Base-by-base conservation (phyloP, 2,888 invertebrate genomes). In the Sinopyrophorus schimmeli region DNA sequence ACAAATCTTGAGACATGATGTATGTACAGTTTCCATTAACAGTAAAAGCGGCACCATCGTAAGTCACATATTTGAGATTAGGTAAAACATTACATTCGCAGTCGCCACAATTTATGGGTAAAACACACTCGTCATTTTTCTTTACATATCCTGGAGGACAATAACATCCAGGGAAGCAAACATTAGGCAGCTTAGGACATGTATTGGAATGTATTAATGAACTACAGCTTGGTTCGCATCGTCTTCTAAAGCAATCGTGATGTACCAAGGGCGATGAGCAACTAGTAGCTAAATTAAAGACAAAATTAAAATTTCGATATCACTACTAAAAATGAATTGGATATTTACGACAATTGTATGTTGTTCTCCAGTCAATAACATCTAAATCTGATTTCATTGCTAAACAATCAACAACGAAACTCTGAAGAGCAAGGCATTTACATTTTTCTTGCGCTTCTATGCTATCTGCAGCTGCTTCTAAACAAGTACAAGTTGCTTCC, bases 11-110 rank as follows among this genome's bases (percentile, higher is more conserved):
- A 0, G 90, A 85, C 39, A 91, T 80, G 12, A 92, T 76, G 67
- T 92, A 92, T 0, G 89, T 89, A 70, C 94, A 94, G 69, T 89
- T 89, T 2, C 89, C 90, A 57, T 86, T 83, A 70, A 89, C 87
- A 0, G 87, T 87, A 58, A 87, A 84, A 61, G 87, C 85, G 52
- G 80, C 82, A 14, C 86, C 83, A 68, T 94, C 93, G 66, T 91
- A 95, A 17, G 88, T 89, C 47, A 84, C 78, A 71, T 89, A 91
- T 63, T 90, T 87, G 1, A 90, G 84, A 37, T 87, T 83, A 0
- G 92, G 92, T 51, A 86, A 80, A 0, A 88, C 84, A 57, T 86
- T 71, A 49, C 75, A 82, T 75, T 81, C 71, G 77, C 91, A 91
- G 67, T 92, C 89, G 40, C 83, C 77, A 64, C 92, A 92, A 46